Evolutionary conservation across 1,140 invertebrate genomes (phyloP).

Genomic region (Drosophila lini): DNA sequence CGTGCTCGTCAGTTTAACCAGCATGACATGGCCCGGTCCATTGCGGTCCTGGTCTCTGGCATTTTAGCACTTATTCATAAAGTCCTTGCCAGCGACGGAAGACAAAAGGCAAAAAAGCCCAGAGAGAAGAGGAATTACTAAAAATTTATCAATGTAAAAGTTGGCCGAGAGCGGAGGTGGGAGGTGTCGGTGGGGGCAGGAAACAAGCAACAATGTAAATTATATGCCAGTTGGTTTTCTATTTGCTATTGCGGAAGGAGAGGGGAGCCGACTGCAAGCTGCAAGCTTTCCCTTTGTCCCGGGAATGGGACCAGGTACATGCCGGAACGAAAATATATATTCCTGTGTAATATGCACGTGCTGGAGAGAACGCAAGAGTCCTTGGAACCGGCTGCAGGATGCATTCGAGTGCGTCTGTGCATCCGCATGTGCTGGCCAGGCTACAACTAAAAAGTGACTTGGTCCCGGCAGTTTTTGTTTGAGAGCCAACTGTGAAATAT

Average conservation of each 20-base stretch:
- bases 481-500: neutral
- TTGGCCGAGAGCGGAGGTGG: slow-evolving; percentile 26
- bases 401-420: slow-evolving; percentile 10
- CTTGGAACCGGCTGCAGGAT: slow-evolving; percentile 26
- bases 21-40: slow-evolving; percentile 83
- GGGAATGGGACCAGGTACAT: slow-evolving; percentile 28
- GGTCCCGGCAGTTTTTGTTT: slow-evolving; percentile 9
- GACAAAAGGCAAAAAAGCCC: slow-evolving; percentile 58
- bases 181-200: slow-evolving; percentile 28
- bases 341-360: neutral
- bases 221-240: slow-evolving; percentile 73
- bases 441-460: slow-evolving; percentile 15
- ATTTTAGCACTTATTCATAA: slow-evolving; percentile 84
- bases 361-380: slow-evolving; percentile 29
- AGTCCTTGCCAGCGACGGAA: slow-evolving; percentile 69
- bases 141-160: slow-evolving; percentile 83
- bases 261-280: slow-evolving; percentile 8
- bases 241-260: slow-evolving; percentile 20
- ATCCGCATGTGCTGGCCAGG: slow-evolving; percentile 14
- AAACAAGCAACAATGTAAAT: slow-evolving; percentile 82
- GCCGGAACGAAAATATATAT: slow-evolving; percentile 10
- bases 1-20: slow-evolving; percentile 83
- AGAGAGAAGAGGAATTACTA: slow-evolving; percentile 75
- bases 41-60: slow-evolving; percentile 84
- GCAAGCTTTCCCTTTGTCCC: slow-evolving; percentile 39